These are phyloP conservation scores for Oscheius onirici DNA, from an alignment of 2,888 invertebrate species.

Conservation along the genomic window DNA sequence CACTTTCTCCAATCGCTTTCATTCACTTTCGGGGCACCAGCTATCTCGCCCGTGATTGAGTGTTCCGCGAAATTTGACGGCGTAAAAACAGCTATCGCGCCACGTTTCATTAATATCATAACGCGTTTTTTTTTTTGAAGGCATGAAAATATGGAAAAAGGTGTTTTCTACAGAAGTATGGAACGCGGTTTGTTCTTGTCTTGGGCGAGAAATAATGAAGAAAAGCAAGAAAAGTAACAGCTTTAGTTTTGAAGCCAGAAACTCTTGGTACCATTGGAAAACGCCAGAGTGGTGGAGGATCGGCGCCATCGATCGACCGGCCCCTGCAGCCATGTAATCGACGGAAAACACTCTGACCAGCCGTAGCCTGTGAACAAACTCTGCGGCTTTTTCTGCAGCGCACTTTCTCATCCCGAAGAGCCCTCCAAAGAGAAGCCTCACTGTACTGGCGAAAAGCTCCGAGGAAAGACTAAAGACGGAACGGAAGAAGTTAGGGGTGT, in stretches of 20 bases:
- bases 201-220: neutral
- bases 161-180: no score
- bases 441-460: neutral
- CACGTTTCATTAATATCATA: no score
- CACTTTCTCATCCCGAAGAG: neutral
- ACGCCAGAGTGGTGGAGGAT: constrained; percentile 27
- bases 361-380: constrained; percentile 25
- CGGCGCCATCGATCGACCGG: constrained; percentile 33
- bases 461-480: neutral
- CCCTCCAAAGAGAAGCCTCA: neutral
- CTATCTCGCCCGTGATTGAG: constrained; percentile 24
- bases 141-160: neutral
- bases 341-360: constrained; percentile 31
- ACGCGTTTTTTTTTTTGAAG: no score
- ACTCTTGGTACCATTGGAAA: neutral
- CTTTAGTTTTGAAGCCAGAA: neutral
- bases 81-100: constrained; percentile 12
- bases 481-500: neutral
- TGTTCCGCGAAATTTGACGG: constrained; percentile 26
- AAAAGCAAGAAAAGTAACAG: neutral
- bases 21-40: neutral
- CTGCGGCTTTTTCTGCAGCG: constrained; percentile 5
- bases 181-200: no score
- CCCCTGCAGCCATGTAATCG: constrained; percentile 28
- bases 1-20: neutral